Conservation (phyloP, 2,888 invertebrate species). For the Alcis repandata region DNA sequence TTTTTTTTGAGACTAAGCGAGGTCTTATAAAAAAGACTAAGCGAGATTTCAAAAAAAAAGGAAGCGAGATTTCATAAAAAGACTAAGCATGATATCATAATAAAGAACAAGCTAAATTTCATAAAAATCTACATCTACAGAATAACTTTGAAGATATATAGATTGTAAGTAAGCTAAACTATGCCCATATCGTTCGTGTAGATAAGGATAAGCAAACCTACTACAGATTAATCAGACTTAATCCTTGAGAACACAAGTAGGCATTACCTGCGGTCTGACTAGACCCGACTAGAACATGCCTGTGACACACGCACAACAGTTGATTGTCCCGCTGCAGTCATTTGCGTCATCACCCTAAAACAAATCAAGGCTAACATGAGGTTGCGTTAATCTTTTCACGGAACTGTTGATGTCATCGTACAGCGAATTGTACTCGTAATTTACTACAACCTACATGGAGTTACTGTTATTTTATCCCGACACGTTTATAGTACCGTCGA, state of each 20-base stretch:
- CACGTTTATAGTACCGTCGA: conserved; percentile 6
- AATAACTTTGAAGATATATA: too few relatives aligned
- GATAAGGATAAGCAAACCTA: not conserved
- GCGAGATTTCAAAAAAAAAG: too few relatives aligned
- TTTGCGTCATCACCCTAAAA: conserved; percentile 45
- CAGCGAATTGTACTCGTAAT: conserved; percentile 15
- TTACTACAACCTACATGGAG: conserved; percentile 22
- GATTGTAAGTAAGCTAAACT: too few relatives aligned
- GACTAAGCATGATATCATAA: too few relatives aligned
- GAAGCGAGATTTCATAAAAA: too few relatives aligned
- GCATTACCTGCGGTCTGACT: conserved; percentile 7
- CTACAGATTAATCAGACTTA: not conserved
- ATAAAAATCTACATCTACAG: too few relatives aligned
- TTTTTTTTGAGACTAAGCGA: too few relatives aligned
- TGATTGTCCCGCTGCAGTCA: conserved; percentile 25
- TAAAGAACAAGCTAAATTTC: too few relatives aligned
- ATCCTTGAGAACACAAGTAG: conserved; percentile 12
- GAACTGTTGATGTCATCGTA: conserved; percentile 37
- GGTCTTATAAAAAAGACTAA: too few relatives aligned
- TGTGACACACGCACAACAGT: conserved; percentile 28
- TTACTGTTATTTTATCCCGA: conserved; percentile 10
- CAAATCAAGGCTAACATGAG: conserved; percentile 41
- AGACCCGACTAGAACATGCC: not conserved
- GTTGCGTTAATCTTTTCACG: conserved; percentile 29
- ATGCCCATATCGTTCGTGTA: too few relatives aligned